phyloP scores from a whole-genome alignment of 1,140 invertebrate species.

The Pogonognathellus flavescens region DNA sequence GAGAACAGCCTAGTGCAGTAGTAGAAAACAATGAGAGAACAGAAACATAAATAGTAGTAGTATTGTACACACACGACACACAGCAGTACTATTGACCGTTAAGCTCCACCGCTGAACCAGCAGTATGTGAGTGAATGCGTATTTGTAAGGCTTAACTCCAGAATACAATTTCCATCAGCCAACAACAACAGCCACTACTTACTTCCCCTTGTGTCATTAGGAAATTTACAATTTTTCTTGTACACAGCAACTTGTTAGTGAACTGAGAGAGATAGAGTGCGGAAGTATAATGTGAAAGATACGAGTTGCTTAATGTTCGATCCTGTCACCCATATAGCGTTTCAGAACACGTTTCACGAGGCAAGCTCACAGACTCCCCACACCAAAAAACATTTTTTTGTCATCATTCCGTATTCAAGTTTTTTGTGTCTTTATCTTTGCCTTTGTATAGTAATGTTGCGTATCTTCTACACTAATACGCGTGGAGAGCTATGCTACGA shows the following conservation, averaged over 20 bases:
- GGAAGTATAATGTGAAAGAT: slow-evolving; percentile 32
- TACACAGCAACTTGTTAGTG: slow-evolving; percentile 11
- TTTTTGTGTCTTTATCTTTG: background rate
- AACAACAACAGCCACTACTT: background rate
- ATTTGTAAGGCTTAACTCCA: background rate
- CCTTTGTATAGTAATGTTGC: background rate
- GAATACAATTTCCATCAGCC: background rate
- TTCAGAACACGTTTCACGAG: background rate
- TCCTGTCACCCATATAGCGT: slow-evolving; percentile 33
- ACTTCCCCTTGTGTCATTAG: slow-evolving; percentile 3
- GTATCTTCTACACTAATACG: background rate
- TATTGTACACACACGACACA: too few relatives aligned
- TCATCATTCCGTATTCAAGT: background rate
- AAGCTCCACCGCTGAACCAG: slow-evolving; percentile 12
- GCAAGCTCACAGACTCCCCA: background rate
- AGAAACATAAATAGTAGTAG: background rate
- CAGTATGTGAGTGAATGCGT: background rate
- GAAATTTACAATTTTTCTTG: slow-evolving; percentile 42
- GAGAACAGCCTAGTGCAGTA: too few relatives aligned
- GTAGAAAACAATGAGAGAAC: background rate
- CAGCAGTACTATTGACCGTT: background rate
- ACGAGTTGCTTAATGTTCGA: slow-evolving; percentile 19
- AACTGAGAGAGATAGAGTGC: slow-evolving; percentile 9
- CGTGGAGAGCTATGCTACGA: background rate
- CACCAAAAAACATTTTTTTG: background rate